Conservation (phyloP, 1,140 invertebrate species). For the Psilanteris sp. region DNA sequence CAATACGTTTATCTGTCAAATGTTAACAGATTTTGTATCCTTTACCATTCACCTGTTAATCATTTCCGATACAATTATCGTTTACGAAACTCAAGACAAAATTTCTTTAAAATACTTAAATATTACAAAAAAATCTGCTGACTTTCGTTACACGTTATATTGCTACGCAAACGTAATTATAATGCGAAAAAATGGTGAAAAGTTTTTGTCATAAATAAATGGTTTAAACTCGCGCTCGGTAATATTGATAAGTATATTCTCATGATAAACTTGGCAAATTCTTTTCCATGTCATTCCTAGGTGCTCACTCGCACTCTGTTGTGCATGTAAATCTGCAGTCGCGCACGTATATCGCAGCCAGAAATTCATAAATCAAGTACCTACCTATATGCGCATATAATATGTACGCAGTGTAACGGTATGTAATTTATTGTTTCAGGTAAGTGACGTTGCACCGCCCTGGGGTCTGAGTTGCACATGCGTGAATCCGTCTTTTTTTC, state of each 20-base stretch:
- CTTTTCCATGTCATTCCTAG: slow-evolving; percentile 63
- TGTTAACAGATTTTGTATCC: no score
- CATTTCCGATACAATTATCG: no score
- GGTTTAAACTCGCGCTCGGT: slow-evolving; percentile 9
- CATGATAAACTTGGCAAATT: slow-evolving; percentile 64
- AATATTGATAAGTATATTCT: slow-evolving; percentile 63
- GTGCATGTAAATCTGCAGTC: slow-evolving; percentile 68
- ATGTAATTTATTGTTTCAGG: slow-evolving; percentile 81
- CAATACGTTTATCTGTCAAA: no score
- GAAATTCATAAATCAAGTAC: slow-evolving; percentile 72
- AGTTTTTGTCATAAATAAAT: slow-evolving; percentile 53
- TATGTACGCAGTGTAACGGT: slow-evolving; percentile 76
- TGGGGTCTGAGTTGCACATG: slow-evolving; percentile 69
- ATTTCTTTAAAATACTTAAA: no score
- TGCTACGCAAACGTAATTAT: no score
- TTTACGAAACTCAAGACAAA: no score
- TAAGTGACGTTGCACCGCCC: slow-evolving; percentile 78
- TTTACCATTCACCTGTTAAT: no score
- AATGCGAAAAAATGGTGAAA: no score
- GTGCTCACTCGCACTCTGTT: slow-evolving; percentile 64
- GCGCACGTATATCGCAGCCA: slow-evolving; percentile 65
- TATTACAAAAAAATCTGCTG: no score
- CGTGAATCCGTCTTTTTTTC: slow-evolving; percentile 71
- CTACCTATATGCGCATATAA: slow-evolving; percentile 72
- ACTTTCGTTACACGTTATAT: no score